phyloP scores from a whole-genome alignment of 2,797 vertebrate genomes.

The Rachycentron canadum region DNA sequence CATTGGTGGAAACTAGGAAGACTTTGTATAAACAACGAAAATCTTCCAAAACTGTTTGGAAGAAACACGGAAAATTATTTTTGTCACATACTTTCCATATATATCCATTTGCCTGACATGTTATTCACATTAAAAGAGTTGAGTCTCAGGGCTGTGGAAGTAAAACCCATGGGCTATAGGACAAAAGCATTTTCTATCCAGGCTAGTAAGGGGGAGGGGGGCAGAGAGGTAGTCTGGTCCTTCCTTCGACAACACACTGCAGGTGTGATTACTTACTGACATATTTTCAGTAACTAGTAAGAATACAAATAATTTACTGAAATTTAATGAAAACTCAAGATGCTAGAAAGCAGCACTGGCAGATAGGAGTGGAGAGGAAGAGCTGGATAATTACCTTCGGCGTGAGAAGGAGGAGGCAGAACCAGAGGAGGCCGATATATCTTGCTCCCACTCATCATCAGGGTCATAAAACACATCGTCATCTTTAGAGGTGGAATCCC shows the following conservation, averaged over 20 bases:
- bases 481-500: slow-evolving; percentile 82
- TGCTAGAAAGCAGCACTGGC: slow-evolving; percentile 31
- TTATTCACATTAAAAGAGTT: slow-evolving; percentile 42
- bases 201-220: background rate
- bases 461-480: slow-evolving; percentile 95
- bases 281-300: slow-evolving; percentile 20
- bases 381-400: slow-evolving; percentile 87
- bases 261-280: background rate
- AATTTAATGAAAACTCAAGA: slow-evolving; percentile 28
- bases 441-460: slow-evolving; percentile 96
- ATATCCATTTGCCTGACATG: slow-evolving; percentile 32
- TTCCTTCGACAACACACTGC: background rate
- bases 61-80: slow-evolving; percentile 26
- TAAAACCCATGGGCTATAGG: background rate
- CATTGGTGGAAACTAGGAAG: slow-evolving; percentile 60
- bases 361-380: slow-evolving; percentile 28
- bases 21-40: slow-evolving; percentile 57
- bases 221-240: background rate
- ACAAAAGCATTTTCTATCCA: background rate
- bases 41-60: slow-evolving; percentile 40
- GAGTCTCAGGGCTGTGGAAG: background rate
- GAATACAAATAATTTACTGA: slow-evolving; percentile 25
- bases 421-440: slow-evolving; percentile 86
- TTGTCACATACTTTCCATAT: slow-evolving; percentile 52
- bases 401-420: slow-evolving; percentile 88